Percentiles rank a stretch among this genome's conserved stretches.
These are phyloP conservation scores for Metalampra italica DNA, from an alignment of 2,888 invertebrate species.

Conservation along the genomic window DNA sequence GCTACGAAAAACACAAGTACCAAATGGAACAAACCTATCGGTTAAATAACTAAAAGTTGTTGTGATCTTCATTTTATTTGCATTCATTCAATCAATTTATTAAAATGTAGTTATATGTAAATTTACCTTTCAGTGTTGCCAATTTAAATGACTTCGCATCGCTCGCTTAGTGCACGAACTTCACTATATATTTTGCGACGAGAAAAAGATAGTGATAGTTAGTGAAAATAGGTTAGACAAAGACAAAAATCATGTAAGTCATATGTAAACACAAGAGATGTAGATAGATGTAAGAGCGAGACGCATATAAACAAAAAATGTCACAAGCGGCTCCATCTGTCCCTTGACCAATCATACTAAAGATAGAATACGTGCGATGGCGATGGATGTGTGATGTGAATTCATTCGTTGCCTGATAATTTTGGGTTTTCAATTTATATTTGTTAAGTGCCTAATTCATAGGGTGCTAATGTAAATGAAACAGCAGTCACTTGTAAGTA, in stretches of 20 bases:
- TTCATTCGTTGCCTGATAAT: constrained; percentile 50
- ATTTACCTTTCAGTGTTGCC: background rate
- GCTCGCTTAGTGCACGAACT: background rate
- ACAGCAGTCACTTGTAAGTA: constrained; percentile 6
- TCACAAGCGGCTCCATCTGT: constrained; percentile 19
- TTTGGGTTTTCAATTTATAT: constrained; percentile 26
- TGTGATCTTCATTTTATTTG: too few species aligned
- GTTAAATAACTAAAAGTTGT: too few species aligned
- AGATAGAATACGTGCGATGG: constrained; percentile 34
- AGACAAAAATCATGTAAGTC: background rate
- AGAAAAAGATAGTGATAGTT: constrained; percentile 9
- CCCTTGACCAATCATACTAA: constrained; percentile 22
- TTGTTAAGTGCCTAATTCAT: background rate
- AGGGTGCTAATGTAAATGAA: constrained; percentile 15
- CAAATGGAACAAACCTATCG: too few species aligned
- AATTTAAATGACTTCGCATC: background rate
- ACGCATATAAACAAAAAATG: constrained; percentile 9
- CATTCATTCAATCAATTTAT: too few species aligned
- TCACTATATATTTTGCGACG: background rate
- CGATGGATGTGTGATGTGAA: constrained; percentile 50
- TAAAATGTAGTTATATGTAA: too few species aligned
- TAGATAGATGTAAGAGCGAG: constrained; percentile 8
- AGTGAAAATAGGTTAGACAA: background rate
- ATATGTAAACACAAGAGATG: constrained; percentile 10
- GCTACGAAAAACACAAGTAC: too few species aligned